Percentiles rank a stretch among this genome's conserved stretches.
Evolutionary conservation across 2,797 vertebrate genomes (phyloP).

Genomic region (Acropternis orthonyx): DNA sequence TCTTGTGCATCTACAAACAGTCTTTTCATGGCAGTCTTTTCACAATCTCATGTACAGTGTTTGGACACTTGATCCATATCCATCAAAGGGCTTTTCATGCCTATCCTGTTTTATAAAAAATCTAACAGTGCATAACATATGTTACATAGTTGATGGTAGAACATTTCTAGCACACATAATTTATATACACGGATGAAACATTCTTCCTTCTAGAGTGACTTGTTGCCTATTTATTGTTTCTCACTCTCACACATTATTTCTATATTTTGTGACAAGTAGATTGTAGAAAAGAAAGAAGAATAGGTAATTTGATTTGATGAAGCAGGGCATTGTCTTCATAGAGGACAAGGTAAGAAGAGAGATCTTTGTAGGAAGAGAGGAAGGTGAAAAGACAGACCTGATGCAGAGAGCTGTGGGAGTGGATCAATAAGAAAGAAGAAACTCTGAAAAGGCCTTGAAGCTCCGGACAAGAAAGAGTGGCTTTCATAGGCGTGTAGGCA

Average conservation of each 20-base stretch:
- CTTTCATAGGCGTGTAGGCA: not conserved
- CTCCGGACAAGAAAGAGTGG: not conserved
- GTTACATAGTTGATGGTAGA: not conserved
- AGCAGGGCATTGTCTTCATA: not conserved
- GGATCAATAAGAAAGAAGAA: not conserved
- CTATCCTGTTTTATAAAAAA: not conserved
- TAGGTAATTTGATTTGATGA: not conserved
- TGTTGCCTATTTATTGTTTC: not conserved
- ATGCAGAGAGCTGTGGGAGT: not conserved
- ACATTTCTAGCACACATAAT: not conserved
- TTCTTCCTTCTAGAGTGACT: not conserved
- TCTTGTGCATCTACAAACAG: slow-evolving; percentile 20
- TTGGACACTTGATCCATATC: not conserved
- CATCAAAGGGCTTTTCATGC: not conserved
- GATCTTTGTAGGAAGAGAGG: not conserved
- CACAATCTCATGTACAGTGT: not conserved
- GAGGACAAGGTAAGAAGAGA: not conserved
- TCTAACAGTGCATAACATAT: not conserved
- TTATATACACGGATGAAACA: not conserved
- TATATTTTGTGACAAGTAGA: not conserved
- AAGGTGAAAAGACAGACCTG: not conserved
- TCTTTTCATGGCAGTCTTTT: slow-evolving; percentile 37
- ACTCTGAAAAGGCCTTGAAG: not conserved
- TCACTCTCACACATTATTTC: not conserved
- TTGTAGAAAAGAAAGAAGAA: not conserved